Base-by-base conservation (phyloP, 2,888 invertebrate species). In the Lycocerus yunnanus region DNA sequence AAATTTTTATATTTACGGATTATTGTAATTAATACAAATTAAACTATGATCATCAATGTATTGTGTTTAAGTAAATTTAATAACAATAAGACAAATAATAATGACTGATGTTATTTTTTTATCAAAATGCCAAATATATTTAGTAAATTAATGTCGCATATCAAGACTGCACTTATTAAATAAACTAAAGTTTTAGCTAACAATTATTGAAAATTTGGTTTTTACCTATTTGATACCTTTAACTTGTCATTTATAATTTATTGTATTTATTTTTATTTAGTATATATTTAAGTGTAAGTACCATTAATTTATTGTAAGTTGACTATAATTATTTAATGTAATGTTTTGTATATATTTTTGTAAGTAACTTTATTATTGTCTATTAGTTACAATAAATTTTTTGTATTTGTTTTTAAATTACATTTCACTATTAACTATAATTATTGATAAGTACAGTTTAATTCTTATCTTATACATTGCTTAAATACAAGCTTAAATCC, bases 241-340 rank as follows among this genome's bases (percentile, higher is more conserved):
- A 27, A 74, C 71, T 74, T 68, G 74, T 71, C 74, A 71, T 58
- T 71, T 71, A 65, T 73, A 73, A 74, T 68, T 68, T 74, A 71
- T 68, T 71, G 70, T 73, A 69, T 67, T 71, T 71, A 71, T 71
- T 66, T 20, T 71, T 66, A 16, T 58, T 18, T 66, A 15, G 16
- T 24, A 13, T 43, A n/a, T 43, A 43, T n/a, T 43, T 43, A 43
- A 43, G 13, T 43, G n/a, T 43, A 43, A n/a, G n/a, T n/a, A n/a
- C n/a, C 43, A 8, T 43, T 11, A n/a, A 13, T n/a, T 43, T 43
- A 4, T 13, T 43, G 6, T n/a, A 43, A 43, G 6, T 43, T 43
- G 5, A n/a, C 43, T 43, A n/a, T 43, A 43, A 1, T 27, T 27
- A 27, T 27, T 13, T 3, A 4, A 13, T 27, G 13, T 27, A 43